Evolutionary conservation across 2,113 vertebrate genomes (phyloP), one percentile per base, ranked within the genome.

Genomic region (pig (Sus scrofa)): DNA sequence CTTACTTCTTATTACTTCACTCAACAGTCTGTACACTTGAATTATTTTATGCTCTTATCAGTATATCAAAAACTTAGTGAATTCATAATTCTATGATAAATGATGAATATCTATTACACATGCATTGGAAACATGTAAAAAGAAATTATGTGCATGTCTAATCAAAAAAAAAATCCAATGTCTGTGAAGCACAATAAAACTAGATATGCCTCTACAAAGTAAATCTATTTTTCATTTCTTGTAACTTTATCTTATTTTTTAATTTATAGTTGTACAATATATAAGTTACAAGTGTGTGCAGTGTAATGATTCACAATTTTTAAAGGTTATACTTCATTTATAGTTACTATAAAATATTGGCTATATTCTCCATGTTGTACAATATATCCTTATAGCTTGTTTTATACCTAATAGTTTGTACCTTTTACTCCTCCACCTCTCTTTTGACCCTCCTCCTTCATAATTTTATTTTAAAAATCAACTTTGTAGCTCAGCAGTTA

Each of bases 211-310:
- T 37, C 6, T 58, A 74, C 44, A 82, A 96, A 74, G 88, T 79
- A 65, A 81, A 77, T 92, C 4, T 74, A 1, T 79, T 88, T 78
- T 92, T 88, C 20, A n/a, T 81, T 79, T 84, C n/a, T 90, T 5
- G n/a, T 78, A 75, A 81, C 86, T 84, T 86, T 32, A 89, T 94
- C 44, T 44, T 44, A 44, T 62, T 68, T 94, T 95, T 70, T 4
- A 78, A 50, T 50, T 19, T 56, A 78, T n/a, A 78, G 52, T 34
- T 78, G n/a, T 56, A n/a, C 75, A 34, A 4, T n/a, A 22, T 54
- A 77, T 77, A 44, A 44, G 30, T n/a, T 78, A 56, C 6, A 78
- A 30, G 52, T 78, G 52, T 78, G 54, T 78, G 56, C 75, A 78
- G 11, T 78, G 22, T 56, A 34, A 30, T 78, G 50, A 78, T 24